A percentile compares a stretch with the other conserved stretches of the same genome.
Evolutionary conservation across 1,140 invertebrate genomes (phyloP).

Genomic region (Aphelenchoides fujianensis): DNA sequence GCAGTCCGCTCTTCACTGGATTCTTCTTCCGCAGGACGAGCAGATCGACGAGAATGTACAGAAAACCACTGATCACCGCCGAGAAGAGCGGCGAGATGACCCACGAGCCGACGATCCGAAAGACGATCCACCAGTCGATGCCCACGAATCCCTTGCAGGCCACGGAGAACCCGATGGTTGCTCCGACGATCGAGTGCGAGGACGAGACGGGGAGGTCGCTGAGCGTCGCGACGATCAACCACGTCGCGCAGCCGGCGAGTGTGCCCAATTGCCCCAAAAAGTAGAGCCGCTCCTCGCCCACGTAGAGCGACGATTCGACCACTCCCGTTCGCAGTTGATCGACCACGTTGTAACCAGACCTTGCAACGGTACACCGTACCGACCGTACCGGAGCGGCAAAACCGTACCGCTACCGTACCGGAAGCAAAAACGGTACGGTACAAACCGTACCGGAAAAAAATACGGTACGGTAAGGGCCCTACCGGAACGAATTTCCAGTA

Average conservation of each 20-base stretch:
- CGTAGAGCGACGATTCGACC: slow-evolving; percentile 79
- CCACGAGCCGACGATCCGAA: slow-evolving; percentile 83
- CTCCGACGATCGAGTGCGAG: slow-evolving; percentile 93
- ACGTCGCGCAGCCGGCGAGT: slow-evolving; percentile 74
- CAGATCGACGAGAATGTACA: slow-evolving; percentile 76
- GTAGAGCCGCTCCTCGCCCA: slow-evolving; percentile 74
- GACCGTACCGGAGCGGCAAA: too few species aligned
- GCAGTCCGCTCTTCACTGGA: slow-evolving; percentile 77
- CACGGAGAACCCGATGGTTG: slow-evolving; percentile 88
- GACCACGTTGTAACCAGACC: too few species aligned
- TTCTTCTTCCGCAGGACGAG: slow-evolving; percentile 76
- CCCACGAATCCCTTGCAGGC: slow-evolving; percentile 80
- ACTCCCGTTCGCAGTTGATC: slow-evolving; percentile 96
- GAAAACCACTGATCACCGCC: slow-evolving; percentile 77
- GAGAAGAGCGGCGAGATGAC: slow-evolving; percentile 88
- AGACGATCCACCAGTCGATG: slow-evolving; percentile 76
- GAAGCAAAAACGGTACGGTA: too few species aligned
- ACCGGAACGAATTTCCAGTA: too few species aligned
- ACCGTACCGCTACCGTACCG: too few species aligned
- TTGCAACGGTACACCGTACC: too few species aligned
- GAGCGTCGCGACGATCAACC: slow-evolving; percentile 87
- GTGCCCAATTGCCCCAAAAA: slow-evolving; percentile 85
- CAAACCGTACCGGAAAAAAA: too few species aligned
- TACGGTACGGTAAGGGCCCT: too few species aligned
- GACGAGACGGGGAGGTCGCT: slow-evolving; percentile 83